These are phyloP conservation scores for Gambelia wislizenii DNA, from an alignment of 2,797 vertebrate genomes.

Conservation along the genomic window DNA sequence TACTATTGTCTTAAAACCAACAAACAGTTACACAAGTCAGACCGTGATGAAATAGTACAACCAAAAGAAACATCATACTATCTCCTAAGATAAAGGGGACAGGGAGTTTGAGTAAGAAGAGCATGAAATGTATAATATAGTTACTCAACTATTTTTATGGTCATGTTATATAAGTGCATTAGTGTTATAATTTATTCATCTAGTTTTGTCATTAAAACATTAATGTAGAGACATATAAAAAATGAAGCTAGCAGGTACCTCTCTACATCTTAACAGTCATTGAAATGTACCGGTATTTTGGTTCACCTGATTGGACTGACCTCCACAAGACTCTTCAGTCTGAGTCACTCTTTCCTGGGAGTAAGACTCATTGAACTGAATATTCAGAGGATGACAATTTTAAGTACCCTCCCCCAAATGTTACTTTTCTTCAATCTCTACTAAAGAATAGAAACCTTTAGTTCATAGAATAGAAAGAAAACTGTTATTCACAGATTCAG, in stretches of 20 bases:
- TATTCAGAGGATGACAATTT: too few species aligned
- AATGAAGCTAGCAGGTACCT: neutral
- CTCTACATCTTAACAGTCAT: neutral
- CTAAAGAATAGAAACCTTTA: neutral
- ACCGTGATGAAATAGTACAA: conserved; percentile 17
- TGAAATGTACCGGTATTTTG: neutral
- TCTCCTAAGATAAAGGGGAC: neutral
- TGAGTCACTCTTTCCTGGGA: too few species aligned
- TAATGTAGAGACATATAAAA: rapidly evolving
- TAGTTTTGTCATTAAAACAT: neutral
- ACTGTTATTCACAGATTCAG: neutral
- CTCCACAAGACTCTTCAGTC: too few species aligned
- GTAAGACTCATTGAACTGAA: too few species aligned
- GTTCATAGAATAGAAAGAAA: neutral
- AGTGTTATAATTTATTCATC: neutral
- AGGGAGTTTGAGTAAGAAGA: neutral
- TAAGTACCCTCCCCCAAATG: too few species aligned
- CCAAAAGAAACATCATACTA: neutral
- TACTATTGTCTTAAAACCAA: neutral
- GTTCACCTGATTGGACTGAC: neutral
- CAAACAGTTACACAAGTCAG: neutral
- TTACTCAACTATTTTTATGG: neutral
- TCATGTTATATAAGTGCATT: neutral
- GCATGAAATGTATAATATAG: neutral
- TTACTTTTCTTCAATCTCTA: neutral